These are phyloP conservation scores for Platichthys stellatus DNA, from an alignment of 2,113 vertebrate species.

Conservation along the genomic window DNA sequence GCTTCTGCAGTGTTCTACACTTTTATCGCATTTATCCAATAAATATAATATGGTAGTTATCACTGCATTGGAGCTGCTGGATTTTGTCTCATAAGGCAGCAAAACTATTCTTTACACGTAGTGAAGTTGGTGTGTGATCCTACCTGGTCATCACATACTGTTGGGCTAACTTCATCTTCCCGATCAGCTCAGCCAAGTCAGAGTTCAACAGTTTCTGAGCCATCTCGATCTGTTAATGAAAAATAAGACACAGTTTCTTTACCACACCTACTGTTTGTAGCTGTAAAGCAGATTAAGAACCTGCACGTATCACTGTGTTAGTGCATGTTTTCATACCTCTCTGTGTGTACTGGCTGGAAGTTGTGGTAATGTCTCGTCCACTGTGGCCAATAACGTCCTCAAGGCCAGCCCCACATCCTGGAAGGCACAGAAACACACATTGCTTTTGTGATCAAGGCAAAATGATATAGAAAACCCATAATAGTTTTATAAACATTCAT, in stretches of 20 bases:
- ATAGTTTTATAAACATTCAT: background rate
- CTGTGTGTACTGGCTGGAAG: slow-evolving; percentile 95
- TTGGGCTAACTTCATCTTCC: slow-evolving; percentile 98
- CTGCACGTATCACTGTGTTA: background rate
- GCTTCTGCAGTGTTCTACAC: too few relatives aligned
- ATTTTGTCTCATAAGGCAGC: background rate
- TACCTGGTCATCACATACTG: slow-evolving; percentile 89
- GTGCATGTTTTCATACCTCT: slow-evolving; percentile 85
- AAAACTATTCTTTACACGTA: background rate
- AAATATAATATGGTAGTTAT: background rate
- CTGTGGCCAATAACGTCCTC: slow-evolving; percentile 94
- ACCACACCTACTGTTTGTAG: background rate
- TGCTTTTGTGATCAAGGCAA: background rate
- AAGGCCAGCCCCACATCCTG: slow-evolving; percentile 97
- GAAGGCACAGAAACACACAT: slow-evolving; percentile 21
- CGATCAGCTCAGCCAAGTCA: slow-evolving; percentile 94
- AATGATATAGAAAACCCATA: background rate
- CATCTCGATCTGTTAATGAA: slow-evolving; percentile 92
- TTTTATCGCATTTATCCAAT: too few relatives aligned
- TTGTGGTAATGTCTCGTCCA: slow-evolving; percentile 94
- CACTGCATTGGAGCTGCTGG: background rate
- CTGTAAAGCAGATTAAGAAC: background rate
- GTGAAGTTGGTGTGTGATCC: background rate
- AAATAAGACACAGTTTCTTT: background rate
- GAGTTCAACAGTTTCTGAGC: slow-evolving; percentile 98